Conservation (phyloP, 2,113 vertebrate species). For the Apodemus speciosus region DNA sequence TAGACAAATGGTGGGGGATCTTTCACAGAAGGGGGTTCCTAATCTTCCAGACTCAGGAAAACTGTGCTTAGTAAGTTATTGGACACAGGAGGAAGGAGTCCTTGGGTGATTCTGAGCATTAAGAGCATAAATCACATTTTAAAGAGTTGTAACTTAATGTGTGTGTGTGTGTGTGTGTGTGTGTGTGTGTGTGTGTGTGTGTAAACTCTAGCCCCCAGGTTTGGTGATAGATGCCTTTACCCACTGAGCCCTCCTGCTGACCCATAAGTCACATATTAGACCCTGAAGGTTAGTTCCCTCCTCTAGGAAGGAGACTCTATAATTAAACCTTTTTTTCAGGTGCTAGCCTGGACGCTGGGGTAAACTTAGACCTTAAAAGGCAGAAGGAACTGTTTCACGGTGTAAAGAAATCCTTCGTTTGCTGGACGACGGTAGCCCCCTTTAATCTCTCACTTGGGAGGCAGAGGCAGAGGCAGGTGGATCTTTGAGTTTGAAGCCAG, state of each 20-base stretch:
- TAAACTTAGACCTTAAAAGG: neutral
- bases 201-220: neutral
- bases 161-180: too few species aligned
- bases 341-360: neutral
- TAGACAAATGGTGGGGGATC: neutral
- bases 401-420: neutral
- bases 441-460: neutral
- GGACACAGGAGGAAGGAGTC: neutral
- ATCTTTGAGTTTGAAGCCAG: neutral
- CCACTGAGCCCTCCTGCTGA: neutral
- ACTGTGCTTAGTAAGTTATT: neutral
- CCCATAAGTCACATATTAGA: neutral
- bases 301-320: neutral
- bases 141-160: neutral
- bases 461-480: neutral
- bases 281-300: neutral
- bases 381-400: too few species aligned
- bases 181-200: too few species aligned
- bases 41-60: neutral
- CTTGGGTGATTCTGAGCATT: neutral
- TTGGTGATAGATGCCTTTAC: neutral
- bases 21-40: neutral
- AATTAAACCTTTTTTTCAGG: neutral
- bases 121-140: too few species aligned
- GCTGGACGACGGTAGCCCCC: neutral